Conservation (phyloP, 2,797 vertebrate genomes). For the Eulemur coronatus region DNA sequence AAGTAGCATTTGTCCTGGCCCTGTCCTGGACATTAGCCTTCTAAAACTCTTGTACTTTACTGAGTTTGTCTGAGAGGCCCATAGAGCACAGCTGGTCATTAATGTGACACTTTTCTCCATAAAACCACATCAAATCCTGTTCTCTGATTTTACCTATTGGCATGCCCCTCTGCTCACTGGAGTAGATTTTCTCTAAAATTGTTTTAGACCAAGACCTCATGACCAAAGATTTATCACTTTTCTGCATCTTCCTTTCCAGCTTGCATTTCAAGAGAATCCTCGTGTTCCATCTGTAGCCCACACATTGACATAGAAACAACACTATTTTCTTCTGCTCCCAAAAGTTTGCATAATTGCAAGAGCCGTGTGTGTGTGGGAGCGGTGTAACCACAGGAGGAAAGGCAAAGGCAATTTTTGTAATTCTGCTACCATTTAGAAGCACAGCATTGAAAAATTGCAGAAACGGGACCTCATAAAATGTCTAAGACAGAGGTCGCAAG, state of each 20-base stretch:
- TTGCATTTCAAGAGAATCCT: slow-evolving; percentile 36
- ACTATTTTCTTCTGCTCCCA: slow-evolving; percentile 27
- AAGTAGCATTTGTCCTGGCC: background rate
- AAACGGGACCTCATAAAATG: background rate
- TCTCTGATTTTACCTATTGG: background rate
- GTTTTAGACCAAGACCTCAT: background rate
- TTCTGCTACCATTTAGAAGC: slow-evolving; percentile 24
- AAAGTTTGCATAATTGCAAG: slow-evolving; percentile 64
- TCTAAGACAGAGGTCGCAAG: background rate
- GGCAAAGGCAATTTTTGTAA: background rate
- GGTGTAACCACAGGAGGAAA: background rate
- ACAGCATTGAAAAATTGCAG: background rate
- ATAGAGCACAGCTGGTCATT: background rate
- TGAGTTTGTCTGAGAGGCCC: background rate
- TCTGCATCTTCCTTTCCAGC: background rate
- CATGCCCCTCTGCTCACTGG: background rate
- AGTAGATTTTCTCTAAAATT: slow-evolving; percentile 7
- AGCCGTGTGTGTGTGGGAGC: slow-evolving; percentile 37
- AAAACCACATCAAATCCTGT: background rate
- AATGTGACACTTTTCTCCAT: background rate
- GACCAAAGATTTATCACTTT: background rate
- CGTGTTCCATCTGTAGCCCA: slow-evolving; percentile 41
- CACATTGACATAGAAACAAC: slow-evolving; percentile 60
- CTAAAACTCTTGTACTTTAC: background rate
- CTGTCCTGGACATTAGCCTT: background rate